Base-by-base conservation (phyloP, 2,888 invertebrate genomes). In the Stenichneumon culpator region DNA sequence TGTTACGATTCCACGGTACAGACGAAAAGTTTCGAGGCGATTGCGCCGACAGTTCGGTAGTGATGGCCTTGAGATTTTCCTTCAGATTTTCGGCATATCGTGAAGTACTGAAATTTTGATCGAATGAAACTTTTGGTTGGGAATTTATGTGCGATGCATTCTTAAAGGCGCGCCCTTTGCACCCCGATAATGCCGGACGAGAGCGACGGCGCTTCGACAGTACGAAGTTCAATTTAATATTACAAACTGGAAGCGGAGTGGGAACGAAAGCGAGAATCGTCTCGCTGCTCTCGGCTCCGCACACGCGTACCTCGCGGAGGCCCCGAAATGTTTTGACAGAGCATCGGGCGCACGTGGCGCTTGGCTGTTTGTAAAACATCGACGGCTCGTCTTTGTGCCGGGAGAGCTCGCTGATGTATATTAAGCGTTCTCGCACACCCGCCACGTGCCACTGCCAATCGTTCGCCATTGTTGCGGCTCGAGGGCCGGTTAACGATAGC, bases 341-440 rank as follows among this genome's bases (percentile, higher is more conserved):
- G 92, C 89, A 89, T 87, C 86, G 84, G 88, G 86, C 87, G 88
- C 94, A 92, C 94, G 94, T 93, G 94, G 90, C 93, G 88, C 83
- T 86, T 88, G 90, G 91, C 91, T 93, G 93, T 93, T 94, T 93
- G 93, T 93, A 93, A 94, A 93, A 94, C 94, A 93, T 92, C 91
- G 90, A 89, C 90, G 89, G 90, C 87, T 91, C 91, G 91, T 92
- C 93, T 93, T 92, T 94, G 90, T 89, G 87, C 44, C 90, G 92
- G 63, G 60, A 14, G 79, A 67, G 52, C 54, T 67, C 60, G 57
- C 39, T 28, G 78, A 73, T 57, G 77, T 82, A 77, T 79, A 80
- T 86, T 78, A 78, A 86, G 70, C 73, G 72, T 79, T 25, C 82
- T 84, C 80, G 79, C 63, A 80, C 69, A 73, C 52, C 57, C 78